Evolutionary conservation across 2,797 vertebrate species (phyloP).

Genomic region (Furcifer pardalis): DNA sequence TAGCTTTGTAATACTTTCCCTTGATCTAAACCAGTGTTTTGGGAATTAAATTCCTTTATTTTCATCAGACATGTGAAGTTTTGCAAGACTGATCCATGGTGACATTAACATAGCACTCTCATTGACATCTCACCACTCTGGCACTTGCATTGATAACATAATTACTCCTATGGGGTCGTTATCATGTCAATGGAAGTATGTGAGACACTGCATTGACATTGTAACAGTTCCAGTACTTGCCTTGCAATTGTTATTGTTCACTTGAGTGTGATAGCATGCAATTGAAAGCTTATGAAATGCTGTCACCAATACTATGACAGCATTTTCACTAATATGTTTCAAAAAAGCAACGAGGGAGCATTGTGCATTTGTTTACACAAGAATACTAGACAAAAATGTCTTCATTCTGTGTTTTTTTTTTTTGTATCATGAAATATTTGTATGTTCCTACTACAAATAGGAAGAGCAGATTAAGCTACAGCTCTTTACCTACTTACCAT

Average conservation of each 20-base stretch:
- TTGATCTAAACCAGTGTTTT: not conserved
- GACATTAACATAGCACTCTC: conserved; percentile 48
- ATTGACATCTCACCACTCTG: conserved; percentile 49
- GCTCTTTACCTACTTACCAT: not conserved
- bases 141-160: conserved; percentile 25
- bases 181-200: conserved; percentile 27
- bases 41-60: conserved; percentile 43
- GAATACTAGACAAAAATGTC: too few species aligned
- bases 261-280: conserved; percentile 19
- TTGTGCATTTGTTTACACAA: too few species aligned
- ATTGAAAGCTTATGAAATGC: conserved; percentile 4
- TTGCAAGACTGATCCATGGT: conserved; percentile 12
- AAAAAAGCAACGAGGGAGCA: not conserved
- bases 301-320: conserved; percentile 31
- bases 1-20: conserved; percentile 2
- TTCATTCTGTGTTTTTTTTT: not conserved
- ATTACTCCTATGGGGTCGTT: conserved; percentile 57
- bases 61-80: conserved; percentile 25
- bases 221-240: conserved; percentile 46
- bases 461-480: not conserved
- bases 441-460: not conserved
- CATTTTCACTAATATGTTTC: conserved; percentile 17
- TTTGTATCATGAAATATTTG: not conserved
- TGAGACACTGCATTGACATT: conserved; percentile 64
- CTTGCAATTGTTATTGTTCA: conserved; percentile 30